These are phyloP conservation scores for Heterodera carotae DNA, from an alignment of 1,140 invertebrate genomes.

Conservation along the genomic window DNA sequence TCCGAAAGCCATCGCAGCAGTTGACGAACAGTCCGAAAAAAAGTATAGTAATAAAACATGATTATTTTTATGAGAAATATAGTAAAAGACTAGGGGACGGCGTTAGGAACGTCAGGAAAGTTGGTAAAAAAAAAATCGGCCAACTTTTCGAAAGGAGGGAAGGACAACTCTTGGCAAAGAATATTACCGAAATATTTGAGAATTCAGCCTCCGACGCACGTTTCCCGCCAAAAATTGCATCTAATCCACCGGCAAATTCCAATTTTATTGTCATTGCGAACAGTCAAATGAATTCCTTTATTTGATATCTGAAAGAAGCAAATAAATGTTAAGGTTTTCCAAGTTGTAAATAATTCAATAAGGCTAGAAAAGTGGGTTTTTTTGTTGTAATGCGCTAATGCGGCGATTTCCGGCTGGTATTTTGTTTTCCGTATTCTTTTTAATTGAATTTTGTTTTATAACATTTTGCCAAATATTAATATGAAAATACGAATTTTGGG, in stretches of 20 bases:
- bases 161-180: neutral
- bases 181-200: neutral
- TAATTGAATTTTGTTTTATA: no score
- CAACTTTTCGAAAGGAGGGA: neutral
- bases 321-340: neutral
- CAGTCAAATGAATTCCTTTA: neutral
- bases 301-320: neutral
- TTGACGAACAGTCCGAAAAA: neutral
- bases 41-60: neutral
- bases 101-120: neutral
- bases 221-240: neutral
- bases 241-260: constrained; percentile 2
- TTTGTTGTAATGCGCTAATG: no score
- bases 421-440: no score
- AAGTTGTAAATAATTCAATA: no score
- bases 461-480: no score
- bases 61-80: no score
- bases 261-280: constrained; percentile 3
- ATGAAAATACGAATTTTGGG: no score
- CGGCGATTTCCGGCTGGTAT: no score
- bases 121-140: neutral
- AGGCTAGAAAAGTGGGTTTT: no score
- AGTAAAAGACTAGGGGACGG: no score
- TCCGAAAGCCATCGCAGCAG: constrained; percentile 1
- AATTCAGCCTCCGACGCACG: neutral